These are phyloP conservation scores for Willisornis vidua DNA, from an alignment of 2,113 vertebrate species.

Conservation along the genomic window DNA sequence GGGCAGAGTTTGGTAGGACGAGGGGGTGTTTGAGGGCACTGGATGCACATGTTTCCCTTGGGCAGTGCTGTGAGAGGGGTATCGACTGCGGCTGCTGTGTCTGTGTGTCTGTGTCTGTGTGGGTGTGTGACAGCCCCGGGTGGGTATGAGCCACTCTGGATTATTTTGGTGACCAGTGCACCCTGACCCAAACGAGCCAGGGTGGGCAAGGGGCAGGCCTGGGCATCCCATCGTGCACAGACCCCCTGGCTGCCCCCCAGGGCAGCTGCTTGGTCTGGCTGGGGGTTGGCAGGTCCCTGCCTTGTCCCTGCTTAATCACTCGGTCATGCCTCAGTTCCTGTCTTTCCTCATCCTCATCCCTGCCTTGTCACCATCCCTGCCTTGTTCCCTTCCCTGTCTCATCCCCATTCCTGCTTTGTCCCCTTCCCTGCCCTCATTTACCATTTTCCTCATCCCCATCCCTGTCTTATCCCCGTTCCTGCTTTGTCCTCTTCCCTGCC, in stretches of 20 bases:
- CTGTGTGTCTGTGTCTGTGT: no score
- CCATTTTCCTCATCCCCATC: not conserved
- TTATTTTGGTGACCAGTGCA: not conserved
- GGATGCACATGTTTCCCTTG: accelerated
- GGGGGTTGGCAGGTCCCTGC: not conserved
- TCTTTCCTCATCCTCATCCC: not conserved
- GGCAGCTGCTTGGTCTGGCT: not conserved
- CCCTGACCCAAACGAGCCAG: accelerated
- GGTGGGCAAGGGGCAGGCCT: not conserved
- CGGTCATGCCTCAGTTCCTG: not conserved
- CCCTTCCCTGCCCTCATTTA: not conserved
- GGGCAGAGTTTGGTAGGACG: accelerated
- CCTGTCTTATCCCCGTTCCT: not conserved
- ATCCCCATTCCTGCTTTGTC: not conserved
- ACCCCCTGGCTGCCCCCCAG: not conserved
- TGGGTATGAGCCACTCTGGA: accelerated
- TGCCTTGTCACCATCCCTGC: not conserved
- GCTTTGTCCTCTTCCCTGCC: not conserved
- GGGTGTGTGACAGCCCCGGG: not conserved
- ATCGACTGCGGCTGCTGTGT: accelerated
- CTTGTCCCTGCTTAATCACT: not conserved
- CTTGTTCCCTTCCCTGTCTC: not conserved
- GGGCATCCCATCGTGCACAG: not conserved
- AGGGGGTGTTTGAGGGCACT: accelerated
- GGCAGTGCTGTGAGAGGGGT: accelerated